Base-by-base conservation (phyloP, 2,888 invertebrate species). In the Anthophora plumipes region DNA sequence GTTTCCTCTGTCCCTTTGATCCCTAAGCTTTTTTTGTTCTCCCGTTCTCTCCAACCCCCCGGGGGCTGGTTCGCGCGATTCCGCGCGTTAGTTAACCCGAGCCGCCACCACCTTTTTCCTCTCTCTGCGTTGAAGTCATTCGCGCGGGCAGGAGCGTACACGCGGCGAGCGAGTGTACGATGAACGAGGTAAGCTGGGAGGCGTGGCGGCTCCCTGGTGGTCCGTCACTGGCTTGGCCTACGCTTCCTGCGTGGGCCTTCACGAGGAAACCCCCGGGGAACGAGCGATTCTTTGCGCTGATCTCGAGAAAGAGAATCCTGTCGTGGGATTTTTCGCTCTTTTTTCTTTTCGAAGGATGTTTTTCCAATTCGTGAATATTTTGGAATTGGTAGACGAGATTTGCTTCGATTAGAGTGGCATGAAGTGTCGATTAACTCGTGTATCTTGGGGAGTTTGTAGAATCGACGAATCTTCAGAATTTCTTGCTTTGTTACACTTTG, bases 141-240 rank as follows among this genome's bases (percentile, higher is more conserved):
- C 84, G 85, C 80, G 82, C 77, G 82, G 48, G n/a, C 50, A 57
- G 41, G 48, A 41, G 43, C 70, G 74, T 81, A 25, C 67, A 66
- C 61, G 72, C 63, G 4, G 66, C 64, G 72, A 80, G 80, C 39
- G n/a, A 57, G 37, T 17, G 11, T 22, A 71, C 80, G 79, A 80
- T 73, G 85, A 89, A 68, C 89, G 89, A 86, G 90, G 87, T 89
- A 84, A 75, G 83, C 85, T 84, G 89, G 90, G 90, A n/a, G 90
- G 91, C 92, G 92, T 92, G 92, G 90, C 92, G 89, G 90, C 92
- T 92, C 89, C 91, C 90, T 91, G 92, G 92, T 92, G 92, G 92
- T 92, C 92, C 89, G 83, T 89, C 91, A 89, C 89, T 89, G 89
- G 89, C 90, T 88, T 85, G 85, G 85, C 82, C 72, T 83, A 39